Conservation (phyloP, 1,140 invertebrate species). For the Macrotrachela quadricornifera region DNA sequence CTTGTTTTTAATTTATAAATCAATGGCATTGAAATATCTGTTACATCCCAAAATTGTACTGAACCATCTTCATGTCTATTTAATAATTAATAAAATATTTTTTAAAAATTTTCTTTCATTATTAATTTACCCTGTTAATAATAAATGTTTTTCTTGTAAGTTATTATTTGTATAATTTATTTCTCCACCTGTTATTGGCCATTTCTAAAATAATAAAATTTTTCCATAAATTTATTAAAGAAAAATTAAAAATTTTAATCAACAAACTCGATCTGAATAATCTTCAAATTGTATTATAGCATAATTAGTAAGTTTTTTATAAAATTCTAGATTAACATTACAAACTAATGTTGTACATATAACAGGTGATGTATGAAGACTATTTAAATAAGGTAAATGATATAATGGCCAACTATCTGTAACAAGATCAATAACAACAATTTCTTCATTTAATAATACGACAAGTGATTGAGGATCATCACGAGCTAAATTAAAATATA, state of each 20-base stretch:
- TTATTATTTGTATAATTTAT: constrained; percentile 9
- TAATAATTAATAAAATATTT: constrained; percentile 20
- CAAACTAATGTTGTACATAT: constrained; percentile 52
- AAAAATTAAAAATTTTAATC: background rate
- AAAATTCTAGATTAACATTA: constrained; percentile 37
- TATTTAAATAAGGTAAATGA: constrained; percentile 62
- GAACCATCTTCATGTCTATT: constrained; percentile 73
- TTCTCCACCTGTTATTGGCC: constrained; percentile 23
- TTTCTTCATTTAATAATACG: constrained; percentile 73
- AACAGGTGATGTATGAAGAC: constrained; percentile 72
- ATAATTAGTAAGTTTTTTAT: constrained; percentile 39
- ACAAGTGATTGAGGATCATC: constrained; percentile 42
- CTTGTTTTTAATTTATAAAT: constrained; percentile 66
- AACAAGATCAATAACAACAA: constrained; percentile 66
- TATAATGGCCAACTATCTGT: constrained; percentile 53
- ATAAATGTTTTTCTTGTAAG: constrained; percentile 16
- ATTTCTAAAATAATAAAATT: too few species aligned
- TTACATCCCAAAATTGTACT: constrained; percentile 76
- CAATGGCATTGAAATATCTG: constrained; percentile 50
- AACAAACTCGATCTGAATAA: background rate
- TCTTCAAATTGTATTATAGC: constrained; percentile 41
- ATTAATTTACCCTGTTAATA: constrained; percentile 23
- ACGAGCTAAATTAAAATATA: constrained; percentile 11
- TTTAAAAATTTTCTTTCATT: constrained; percentile 5
- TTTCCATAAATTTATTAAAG: too few species aligned